phyloP scores from a whole-genome alignment of 2,113 vertebrate species.

The Microcebus griseorufus region DNA sequence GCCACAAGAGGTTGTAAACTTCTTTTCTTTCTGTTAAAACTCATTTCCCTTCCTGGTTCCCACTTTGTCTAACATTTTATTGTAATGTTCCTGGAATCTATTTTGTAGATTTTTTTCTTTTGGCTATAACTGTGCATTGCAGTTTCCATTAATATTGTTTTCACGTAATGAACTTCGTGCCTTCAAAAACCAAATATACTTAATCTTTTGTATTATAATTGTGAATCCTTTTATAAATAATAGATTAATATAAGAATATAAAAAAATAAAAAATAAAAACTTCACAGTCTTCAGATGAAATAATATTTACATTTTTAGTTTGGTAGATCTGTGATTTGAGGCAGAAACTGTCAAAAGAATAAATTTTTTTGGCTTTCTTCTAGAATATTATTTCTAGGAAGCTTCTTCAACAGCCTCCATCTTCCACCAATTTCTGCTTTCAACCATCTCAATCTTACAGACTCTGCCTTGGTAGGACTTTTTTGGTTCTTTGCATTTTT shows the following conservation, averaged over 20 bases:
- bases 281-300: not conserved
- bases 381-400: slow-evolving; percentile 4
- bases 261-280: slow-evolving; percentile 41
- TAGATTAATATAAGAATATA: not conserved
- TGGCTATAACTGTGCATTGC: slow-evolving; percentile 11
- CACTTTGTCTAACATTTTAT: slow-evolving; percentile 82
- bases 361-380: slow-evolving; percentile 35
- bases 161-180: slow-evolving; percentile 41
- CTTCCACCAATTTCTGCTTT: not conserved
- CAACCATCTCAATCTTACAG: not conserved
- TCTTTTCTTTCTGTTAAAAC: slow-evolving; percentile 81
- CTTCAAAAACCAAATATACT: slow-evolving; percentile 30
- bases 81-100: slow-evolving; percentile 72
- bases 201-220: slow-evolving; percentile 19
- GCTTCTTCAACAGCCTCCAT: not conserved
- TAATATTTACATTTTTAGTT: slow-evolving; percentile 12
- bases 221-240: not conserved
- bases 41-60: slow-evolving; percentile 84
- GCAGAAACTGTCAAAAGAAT: slow-evolving; percentile 31
- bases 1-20: slow-evolving; percentile 78
- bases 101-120: slow-evolving; percentile 59
- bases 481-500: not conserved
- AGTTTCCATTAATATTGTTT: slow-evolving; percentile 68
- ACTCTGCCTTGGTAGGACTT: not conserved
- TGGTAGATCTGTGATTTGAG: not conserved